Evolutionary conservation across 2,888 invertebrate species (phyloP).

Genomic region (Cheilosia impressa): DNA sequence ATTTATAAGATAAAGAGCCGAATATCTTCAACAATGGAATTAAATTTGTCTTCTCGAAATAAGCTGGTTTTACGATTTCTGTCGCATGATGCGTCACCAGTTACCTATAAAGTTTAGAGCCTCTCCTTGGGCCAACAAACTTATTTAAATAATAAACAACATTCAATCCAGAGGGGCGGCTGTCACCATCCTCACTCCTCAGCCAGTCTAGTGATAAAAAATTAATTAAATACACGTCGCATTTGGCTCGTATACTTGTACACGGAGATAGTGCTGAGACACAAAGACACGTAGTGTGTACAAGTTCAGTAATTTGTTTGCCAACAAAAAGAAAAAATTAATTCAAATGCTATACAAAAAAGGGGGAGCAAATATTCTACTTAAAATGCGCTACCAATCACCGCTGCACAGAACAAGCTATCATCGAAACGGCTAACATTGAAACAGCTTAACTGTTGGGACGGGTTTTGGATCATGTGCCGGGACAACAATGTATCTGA

Average conservation of each 20-base stretch:
- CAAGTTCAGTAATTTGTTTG: no score
- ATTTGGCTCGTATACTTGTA: not conserved
- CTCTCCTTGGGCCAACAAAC: not conserved
- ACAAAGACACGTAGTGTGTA: not conserved
- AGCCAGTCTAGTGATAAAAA: not conserved
- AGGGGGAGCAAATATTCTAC: not conserved
- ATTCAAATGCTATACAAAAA: not conserved
- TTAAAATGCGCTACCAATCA: constrained; percentile 5
- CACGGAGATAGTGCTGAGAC: no score
- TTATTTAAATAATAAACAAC: not conserved
- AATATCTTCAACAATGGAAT: not conserved
- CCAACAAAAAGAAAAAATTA: not conserved
- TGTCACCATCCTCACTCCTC: not conserved
- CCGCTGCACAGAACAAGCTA: not conserved
- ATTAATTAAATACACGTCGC: not conserved
- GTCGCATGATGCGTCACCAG: not conserved
- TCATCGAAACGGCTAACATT: constrained; percentile 1
- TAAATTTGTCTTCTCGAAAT: not conserved
- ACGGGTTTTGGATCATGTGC: constrained; percentile 17
- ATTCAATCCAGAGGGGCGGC: not conserved
- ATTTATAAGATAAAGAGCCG: not conserved
- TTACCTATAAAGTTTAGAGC: not conserved
- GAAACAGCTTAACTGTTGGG: constrained; percentile 1
- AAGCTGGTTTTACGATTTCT: not conserved
- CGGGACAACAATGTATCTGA: not conserved